Base-by-base conservation (phyloP, 2,797 vertebrate genomes). In the Agapornis canus region DNA sequence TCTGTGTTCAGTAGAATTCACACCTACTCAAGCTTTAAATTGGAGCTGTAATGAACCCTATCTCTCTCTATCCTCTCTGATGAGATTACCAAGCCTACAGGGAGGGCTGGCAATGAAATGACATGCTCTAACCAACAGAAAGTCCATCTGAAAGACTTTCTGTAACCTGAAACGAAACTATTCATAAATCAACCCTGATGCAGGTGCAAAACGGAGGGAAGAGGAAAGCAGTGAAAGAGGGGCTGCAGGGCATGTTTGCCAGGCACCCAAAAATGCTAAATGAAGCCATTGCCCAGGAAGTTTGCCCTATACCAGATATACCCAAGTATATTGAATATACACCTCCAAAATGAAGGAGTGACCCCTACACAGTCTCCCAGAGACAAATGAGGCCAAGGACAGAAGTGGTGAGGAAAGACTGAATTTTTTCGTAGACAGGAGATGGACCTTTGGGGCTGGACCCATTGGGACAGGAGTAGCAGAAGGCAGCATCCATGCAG, bases 1-100 rank as follows among this genome's bases (percentile, higher is more conserved):
- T 80, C 84, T 68, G 35, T 5, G 5, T 68, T 92, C 71, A 83
- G 86, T 32, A 90, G 86, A 95, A 97, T 71, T 94, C 80, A 94
- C 91, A 89, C 61, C 83, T 75, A 90, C 52, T 92, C 92, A 71
- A 59, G 86, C 94, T 96, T 95, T 90, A 96, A 96, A 94, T 80
- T 87, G 71, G 73, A 93, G 43, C 37, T 72, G 25, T 80, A 97
- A 95, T 73, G 69, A 91, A 71, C 18, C 23, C 56, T 5, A 13
- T 76, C 42, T 78, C 66, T 66, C 72, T 85, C 8, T 66, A 52
- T 42, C 19, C 48, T 69, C 69, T 83, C 52, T 95, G 68, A 90
- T 47, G 61, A 89, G 82, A 90, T 69, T 79, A 69, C 10, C 22
- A 49, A 90, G 22, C 57, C 60, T 29, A 80, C 17, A 78, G 39